A percentile compares a stretch with the other conserved stretches of the same genome.
Conservation (phyloP, 37 sponge, comb jelly and placozoan genomes). For the Tethya wilhelma region DNA sequence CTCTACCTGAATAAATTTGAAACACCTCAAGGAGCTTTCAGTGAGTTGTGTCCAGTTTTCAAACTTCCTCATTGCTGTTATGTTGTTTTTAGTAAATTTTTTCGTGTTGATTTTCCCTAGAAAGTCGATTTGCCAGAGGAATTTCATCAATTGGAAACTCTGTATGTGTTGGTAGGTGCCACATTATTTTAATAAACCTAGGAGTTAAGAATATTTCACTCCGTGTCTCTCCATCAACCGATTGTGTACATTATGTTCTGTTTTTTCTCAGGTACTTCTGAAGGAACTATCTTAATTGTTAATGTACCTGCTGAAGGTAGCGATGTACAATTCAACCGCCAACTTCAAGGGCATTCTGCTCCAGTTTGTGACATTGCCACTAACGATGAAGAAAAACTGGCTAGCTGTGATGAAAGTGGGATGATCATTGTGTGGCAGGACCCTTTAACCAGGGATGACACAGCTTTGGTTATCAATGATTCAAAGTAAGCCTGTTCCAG, state of each 20-base stretch:
- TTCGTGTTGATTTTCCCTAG: too few relatives aligned
- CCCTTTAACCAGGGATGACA: not conserved
- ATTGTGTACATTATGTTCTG: too few relatives aligned
- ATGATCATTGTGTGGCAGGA: slow-evolving; percentile 64
- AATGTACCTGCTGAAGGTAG: slow-evolving; percentile 6
- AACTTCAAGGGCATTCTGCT: slow-evolving; percentile 29
- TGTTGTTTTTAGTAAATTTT: too few relatives aligned
- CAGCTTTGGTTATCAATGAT: slow-evolving; percentile 6
- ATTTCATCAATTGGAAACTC: slow-evolving; percentile 23
- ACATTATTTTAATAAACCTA: too few relatives aligned
- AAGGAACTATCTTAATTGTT: slow-evolving; percentile 47
- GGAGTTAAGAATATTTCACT: too few relatives aligned
- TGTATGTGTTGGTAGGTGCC: slow-evolving; percentile 50
- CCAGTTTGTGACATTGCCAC: slow-evolving; percentile 38
- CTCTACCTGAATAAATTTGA: slow-evolving; percentile 39
- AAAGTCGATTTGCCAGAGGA: slow-evolving; percentile 35
- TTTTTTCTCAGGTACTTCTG: slow-evolving; percentile 58
- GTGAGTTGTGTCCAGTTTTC: too few relatives aligned
- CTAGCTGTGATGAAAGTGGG: slow-evolving; percentile 71
- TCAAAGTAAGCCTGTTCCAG: slow-evolving; percentile 26
- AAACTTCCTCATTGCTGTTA: too few relatives aligned
- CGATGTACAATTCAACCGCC: slow-evolving; percentile 20
- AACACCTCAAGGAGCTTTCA: slow-evolving; percentile 23
- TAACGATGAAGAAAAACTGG: slow-evolving; percentile 36
- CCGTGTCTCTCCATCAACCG: too few relatives aligned